Evolutionary conservation across 2,113 vertebrate genomes (phyloP).

Genomic region (Artemisiospiza belli): DNA sequence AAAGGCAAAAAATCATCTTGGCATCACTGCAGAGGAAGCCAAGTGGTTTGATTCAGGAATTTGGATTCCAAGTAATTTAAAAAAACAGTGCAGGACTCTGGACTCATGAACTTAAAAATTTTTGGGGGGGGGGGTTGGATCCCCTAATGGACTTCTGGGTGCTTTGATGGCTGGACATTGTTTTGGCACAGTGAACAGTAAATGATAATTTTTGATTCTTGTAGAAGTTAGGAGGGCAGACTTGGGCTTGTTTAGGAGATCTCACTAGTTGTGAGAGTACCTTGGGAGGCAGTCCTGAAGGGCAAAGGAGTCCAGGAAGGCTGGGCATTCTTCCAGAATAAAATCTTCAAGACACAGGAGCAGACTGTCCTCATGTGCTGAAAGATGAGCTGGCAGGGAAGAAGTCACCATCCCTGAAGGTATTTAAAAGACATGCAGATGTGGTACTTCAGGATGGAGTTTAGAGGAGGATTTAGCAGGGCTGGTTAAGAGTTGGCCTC

Average conservation of each 20-base stretch:
- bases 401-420: not conserved
- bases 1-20: not conserved
- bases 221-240: not conserved
- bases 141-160: not conserved
- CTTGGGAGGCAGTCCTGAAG: not conserved
- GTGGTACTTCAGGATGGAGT: not conserved
- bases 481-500: not conserved
- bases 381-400: not conserved
- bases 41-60: not conserved
- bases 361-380: not conserved
- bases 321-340: not conserved
- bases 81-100: not conserved
- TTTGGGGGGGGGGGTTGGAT: not conserved
- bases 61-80: not conserved
- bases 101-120: not conserved
- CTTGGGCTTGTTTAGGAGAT: not conserved
- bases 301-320: not conserved
- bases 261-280: not conserved
- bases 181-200: not conserved
- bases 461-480: not conserved
- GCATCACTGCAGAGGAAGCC: not conserved
- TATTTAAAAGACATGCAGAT: not conserved
- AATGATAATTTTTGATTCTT: not conserved
- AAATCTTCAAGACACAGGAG: not conserved
- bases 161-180: not conserved